These are phyloP conservation scores for Tetanocera ferruginea DNA, from an alignment of 2,888 invertebrate species.

Conservation along the genomic window DNA sequence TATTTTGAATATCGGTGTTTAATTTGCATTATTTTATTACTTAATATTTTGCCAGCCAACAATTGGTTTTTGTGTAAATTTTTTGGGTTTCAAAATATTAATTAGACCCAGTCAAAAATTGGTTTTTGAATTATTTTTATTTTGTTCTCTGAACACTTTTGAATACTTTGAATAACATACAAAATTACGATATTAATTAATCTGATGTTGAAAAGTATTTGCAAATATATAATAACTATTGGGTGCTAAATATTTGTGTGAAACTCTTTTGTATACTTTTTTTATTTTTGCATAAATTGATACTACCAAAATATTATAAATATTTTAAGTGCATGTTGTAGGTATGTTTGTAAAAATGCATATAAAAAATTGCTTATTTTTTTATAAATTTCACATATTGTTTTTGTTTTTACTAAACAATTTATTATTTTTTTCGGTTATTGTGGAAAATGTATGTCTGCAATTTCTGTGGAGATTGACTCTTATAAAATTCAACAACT, in stretches of 20 bases:
- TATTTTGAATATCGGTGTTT: neutral
- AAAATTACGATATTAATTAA: too few relatives aligned
- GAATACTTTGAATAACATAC: neutral
- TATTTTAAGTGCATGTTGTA: too few relatives aligned
- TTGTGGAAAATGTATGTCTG: too few relatives aligned
- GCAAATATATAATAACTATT: neutral
- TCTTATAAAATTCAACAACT: too few relatives aligned
- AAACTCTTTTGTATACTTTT: neutral
- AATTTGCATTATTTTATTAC: neutral
- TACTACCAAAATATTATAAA: too few relatives aligned
- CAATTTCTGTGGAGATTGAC: too few relatives aligned
- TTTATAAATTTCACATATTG: too few relatives aligned
- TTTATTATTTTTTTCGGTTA: too few relatives aligned
- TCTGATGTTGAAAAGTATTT: neutral
- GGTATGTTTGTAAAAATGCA: too few relatives aligned
- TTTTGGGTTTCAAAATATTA: neutral
- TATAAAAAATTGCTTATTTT: too few relatives aligned
- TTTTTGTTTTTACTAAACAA: too few relatives aligned
- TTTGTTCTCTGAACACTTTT: neutral
- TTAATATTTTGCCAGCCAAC: neutral
- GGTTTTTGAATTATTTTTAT: neutral
- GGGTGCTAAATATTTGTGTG: neutral
- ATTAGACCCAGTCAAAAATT: conserved; percentile 3
- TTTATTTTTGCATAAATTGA: too few relatives aligned
- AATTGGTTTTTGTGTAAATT: neutral